Conservation (phyloP, 2,888 invertebrate genomes). For the Philhelius pedissequus region DNA sequence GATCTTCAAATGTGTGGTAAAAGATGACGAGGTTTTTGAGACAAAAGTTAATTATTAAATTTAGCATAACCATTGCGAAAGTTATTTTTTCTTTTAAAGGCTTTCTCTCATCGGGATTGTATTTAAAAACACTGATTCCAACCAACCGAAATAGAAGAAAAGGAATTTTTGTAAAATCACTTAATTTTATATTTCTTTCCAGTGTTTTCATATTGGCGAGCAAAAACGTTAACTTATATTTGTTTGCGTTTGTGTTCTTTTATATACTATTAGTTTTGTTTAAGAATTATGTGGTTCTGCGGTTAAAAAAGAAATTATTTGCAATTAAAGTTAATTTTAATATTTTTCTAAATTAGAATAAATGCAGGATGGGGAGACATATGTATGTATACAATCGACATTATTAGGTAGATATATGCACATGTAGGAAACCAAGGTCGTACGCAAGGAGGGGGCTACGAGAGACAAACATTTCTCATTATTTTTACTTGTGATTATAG, state of each 20-base stretch:
- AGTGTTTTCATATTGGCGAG: conserved; percentile 9
- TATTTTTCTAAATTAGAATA: no score
- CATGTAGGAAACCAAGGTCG: no score
- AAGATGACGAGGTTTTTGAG: background rate
- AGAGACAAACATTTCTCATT: no score
- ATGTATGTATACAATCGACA: no score
- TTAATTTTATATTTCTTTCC: background rate
- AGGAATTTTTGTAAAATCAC: conserved; percentile 50
- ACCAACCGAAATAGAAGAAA: background rate
- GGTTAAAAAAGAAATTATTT: background rate
- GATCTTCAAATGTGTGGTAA: background rate
- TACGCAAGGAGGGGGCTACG: no score
- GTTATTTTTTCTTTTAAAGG: background rate
- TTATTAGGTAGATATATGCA: no score
- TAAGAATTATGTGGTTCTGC: background rate
- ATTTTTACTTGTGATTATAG: no score
- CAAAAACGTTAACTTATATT: background rate
- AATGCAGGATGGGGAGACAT: no score
- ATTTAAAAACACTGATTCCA: conserved; percentile 39
- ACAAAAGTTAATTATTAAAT: background rate
- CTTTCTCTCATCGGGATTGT: background rate
- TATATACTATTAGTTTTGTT: background rate
- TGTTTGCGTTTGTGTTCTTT: background rate
- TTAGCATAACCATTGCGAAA: background rate
- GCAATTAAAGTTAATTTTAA: background rate